Base-by-base conservation (phyloP, 2,113 vertebrate genomes). In the Melanerpes formicivorus region DNA sequence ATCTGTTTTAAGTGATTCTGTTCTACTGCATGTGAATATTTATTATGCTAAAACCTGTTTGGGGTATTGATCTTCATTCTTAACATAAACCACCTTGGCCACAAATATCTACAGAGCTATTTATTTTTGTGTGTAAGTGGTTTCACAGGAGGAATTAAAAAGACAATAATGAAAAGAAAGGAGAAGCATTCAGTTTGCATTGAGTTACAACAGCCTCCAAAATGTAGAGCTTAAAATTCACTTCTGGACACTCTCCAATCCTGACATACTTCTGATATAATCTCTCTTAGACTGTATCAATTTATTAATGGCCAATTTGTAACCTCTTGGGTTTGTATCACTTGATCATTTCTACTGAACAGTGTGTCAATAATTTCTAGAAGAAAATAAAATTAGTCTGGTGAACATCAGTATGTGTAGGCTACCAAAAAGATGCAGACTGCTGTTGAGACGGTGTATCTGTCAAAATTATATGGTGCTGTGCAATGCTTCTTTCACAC, bases 51-150 rank as follows among this genome's bases (percentile, higher is more conserved):
- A 75, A 74, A 52, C 2, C n/a, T 75, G 5, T 18, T 78, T 34
- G 32, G 32, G 22, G 23, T 71, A 5, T 56, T 67, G 11, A 7
- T 66, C 25, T 42, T 52, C 64, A 5, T 58, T 23, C 9, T 78
- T 15, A 17, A 2, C 6, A n/a, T 3, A 59, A 19, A 78, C 21
- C 15, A 5, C 7, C 16, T 75, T 1, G 0, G 27, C 65, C 63
- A 62, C 37, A 44, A 54, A 32, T 0, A 60, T 25, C 54, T 72
- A 15, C 13, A n/a, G 37, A 32, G 27, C 26, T 55, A 16, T 55
- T 26, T 16, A 55, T 27, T 29, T 30, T 56, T 29, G 26, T 34
- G 4, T 1, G 1, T 8, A 7, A 37, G 42, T 19, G 21, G 1
- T 54, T 74, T 26, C 14, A 29, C 13, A 29, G 71, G 44, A 40